Evolutionary conservation across 2,113 vertebrate genomes (phyloP).

Genomic region (Meles meles): DNA sequence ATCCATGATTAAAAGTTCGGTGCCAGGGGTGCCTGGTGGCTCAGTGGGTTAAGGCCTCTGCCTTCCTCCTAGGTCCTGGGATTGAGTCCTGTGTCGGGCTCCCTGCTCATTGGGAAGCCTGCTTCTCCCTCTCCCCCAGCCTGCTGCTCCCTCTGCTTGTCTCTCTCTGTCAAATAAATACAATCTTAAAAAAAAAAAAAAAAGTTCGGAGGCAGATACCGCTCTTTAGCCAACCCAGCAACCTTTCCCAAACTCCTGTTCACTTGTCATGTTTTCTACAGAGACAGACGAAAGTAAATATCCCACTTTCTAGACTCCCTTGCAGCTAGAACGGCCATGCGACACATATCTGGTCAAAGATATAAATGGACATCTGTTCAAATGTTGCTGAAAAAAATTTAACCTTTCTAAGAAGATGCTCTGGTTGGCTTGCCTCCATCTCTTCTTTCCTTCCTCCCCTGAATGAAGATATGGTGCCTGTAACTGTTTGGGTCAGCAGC

Average conservation of each 20-base stretch:
- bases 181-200: background rate
- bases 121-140: background rate
- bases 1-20: background rate
- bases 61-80: background rate
- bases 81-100: background rate
- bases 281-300: background rate
- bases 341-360: background rate
- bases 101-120: background rate
- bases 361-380: background rate
- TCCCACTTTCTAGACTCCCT: background rate
- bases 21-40: background rate
- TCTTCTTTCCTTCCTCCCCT: background rate
- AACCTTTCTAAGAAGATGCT: background rate
- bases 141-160: background rate
- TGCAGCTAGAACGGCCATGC: background rate
- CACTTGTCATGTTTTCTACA: background rate
- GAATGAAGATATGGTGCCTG: background rate
- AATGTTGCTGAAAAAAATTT: background rate
- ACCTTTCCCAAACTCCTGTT: background rate
- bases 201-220: background rate
- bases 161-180: background rate
- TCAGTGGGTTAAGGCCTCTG: background rate
- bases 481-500: background rate
- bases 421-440: background rate
- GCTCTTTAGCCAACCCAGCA: background rate